Conservation (phyloP, 30 jellyfish, hydroid and myxozoan genomes). For the Aurelia sp. region DNA sequence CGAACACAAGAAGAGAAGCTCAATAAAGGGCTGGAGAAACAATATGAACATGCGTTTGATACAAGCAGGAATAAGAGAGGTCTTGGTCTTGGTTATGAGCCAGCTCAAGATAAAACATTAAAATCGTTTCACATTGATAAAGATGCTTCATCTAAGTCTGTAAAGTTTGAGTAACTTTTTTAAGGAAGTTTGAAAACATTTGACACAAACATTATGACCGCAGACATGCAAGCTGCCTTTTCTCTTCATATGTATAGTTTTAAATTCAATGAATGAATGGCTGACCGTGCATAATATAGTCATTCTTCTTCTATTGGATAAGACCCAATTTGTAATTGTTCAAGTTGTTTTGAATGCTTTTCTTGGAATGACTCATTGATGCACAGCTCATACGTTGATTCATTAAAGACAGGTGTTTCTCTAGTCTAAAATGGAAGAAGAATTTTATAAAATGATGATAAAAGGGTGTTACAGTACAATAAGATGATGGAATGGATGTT, state of each 20-base stretch:
- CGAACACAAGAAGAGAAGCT: slow-evolving; percentile 49
- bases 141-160: slow-evolving; percentile 42
- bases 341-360: neutral
- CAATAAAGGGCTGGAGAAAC: slow-evolving; percentile 55
- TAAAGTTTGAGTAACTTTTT: slow-evolving; percentile 24
- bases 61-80: slow-evolving; percentile 71
- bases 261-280: neutral
- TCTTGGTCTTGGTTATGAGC: slow-evolving; percentile 76
- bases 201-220: too few relatives aligned
- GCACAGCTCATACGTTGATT: slow-evolving; percentile 21
- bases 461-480: too few relatives aligned
- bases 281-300: neutral
- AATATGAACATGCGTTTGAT: slow-evolving; percentile 73
- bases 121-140: slow-evolving; percentile 54
- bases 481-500: neutral
- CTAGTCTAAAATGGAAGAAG: slow-evolving; percentile 12
- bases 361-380: slow-evolving; percentile 3
- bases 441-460: neutral
- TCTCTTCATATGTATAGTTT: neutral
- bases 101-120: slow-evolving; percentile 23
- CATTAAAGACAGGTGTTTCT: slow-evolving; percentile 48
- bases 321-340: neutral
- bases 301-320: slow-evolving; percentile 17
- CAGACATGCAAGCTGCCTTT: too few relatives aligned
- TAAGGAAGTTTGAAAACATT: too few relatives aligned